A percentile compares a stretch with the other conserved stretches of the same genome.
Evolutionary conservation across 1,140 invertebrate species (phyloP).

Genomic region (Ericerus pela): DNA sequence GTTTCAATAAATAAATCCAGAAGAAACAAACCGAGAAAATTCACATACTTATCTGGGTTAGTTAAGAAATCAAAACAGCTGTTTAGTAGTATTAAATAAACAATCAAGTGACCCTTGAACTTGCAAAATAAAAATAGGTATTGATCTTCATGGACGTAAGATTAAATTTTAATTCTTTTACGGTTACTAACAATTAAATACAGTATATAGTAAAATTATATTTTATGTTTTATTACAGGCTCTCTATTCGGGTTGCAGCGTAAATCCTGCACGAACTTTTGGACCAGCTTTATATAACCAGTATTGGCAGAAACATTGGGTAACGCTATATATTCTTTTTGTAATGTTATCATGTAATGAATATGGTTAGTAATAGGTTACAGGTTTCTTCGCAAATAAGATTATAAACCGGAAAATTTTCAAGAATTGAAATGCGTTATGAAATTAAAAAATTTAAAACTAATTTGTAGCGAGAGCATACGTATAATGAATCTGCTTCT

Average conservation of each 20-base stretch:
- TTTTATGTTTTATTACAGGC: slow-evolving; percentile 32
- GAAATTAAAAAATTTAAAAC: neutral
- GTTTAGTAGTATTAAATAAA: too few relatives aligned
- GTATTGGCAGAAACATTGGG: slow-evolving; percentile 54
- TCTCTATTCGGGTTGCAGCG: slow-evolving; percentile 59
- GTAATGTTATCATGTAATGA: neutral
- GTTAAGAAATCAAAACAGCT: too few relatives aligned
- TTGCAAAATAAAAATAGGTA: too few relatives aligned
- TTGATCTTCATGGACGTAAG: too few relatives aligned
- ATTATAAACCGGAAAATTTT: neutral
- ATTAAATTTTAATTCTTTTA: neutral
- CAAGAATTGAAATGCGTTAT: neutral
- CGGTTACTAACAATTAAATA: neutral
- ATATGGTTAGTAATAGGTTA: neutral
- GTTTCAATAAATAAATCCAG: too few relatives aligned
- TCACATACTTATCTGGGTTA: too few relatives aligned
- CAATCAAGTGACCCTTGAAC: too few relatives aligned
- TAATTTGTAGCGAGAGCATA: neutral
- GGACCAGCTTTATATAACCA: slow-evolving; percentile 56
- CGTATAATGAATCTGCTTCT: too few relatives aligned
- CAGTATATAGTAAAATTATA: neutral
- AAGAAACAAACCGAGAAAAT: too few relatives aligned
- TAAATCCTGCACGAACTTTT: slow-evolving; percentile 67
- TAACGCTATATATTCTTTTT: slow-evolving; percentile 30
- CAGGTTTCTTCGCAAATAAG: neutral